Base-by-base conservation (phyloP, 2,797 vertebrate genomes). In the Somateria mollissima region DNA sequence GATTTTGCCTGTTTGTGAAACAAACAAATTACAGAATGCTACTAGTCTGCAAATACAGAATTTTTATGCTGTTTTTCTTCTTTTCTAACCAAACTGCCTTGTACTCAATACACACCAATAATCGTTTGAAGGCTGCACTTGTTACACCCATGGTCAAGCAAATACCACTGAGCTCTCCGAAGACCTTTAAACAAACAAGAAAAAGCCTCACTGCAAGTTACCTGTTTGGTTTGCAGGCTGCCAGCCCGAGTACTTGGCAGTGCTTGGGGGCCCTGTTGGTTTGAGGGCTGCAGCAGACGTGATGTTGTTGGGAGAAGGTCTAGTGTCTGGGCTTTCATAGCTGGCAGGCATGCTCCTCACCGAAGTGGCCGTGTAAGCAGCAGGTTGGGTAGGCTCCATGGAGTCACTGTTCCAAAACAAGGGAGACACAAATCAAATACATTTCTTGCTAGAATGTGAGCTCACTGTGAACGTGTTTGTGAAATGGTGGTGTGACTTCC, bases 211-310 rank as follows among this genome's bases (percentile, higher is more conserved):
- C 56, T 62, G 51, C 27, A 37, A 62, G 22, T 79, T 98, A 99
- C 99, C 99, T 99, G 98, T 65, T 95, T 95, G 97, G 84, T 67
- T 97, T 56, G 97, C 93, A 36, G 96, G 92, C 45, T 98, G 98
- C 98, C 97, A 98, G 87, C 97, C 88, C 1, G 95, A 92, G 41
- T 97, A 90, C 91, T 98, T 99, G 95, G 95, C 78, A 54, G 88
- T 41, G 6, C 78, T 95, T 17, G 96, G 93, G 69, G 97, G 75
- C 41, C 94, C 95, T 0, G 87, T 21, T n/a, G 98, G 98, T 95
- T 98, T 99, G 95, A 97, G 98, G 3, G 94, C 77, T 3, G 98
- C 43, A 1, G 97, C 95, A 22, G 98, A 73, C 3, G 82, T 7
- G 8, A 96, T 58, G 56, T 94, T 97, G 25, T 98, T 7, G 5